These are phyloP conservation scores for Sphaerophoria taeniata DNA, from an alignment of 2,888 invertebrate genomes.

Conservation along the genomic window DNA sequence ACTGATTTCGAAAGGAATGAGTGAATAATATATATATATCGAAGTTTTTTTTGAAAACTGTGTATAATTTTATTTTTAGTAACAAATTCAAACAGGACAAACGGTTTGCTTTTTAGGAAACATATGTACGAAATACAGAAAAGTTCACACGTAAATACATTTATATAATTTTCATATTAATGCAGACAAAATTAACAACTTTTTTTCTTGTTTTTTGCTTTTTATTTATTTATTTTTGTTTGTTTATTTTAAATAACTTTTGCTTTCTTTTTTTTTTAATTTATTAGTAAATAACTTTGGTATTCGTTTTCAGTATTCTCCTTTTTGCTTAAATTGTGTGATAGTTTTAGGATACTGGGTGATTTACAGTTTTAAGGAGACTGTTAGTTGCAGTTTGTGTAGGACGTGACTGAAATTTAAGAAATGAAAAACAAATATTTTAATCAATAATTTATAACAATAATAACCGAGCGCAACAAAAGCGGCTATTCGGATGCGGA, in stretches of 20 bases:
- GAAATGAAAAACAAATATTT: not conserved
- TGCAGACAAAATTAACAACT: constrained; percentile 71
- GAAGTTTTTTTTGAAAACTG: constrained; percentile 58
- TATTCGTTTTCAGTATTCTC: constrained; percentile 70
- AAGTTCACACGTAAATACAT: constrained; percentile 74
- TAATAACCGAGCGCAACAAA: too few species aligned
- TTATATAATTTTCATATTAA: constrained; percentile 65
- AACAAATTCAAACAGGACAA: constrained; percentile 71
- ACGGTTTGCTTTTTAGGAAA: constrained; percentile 55
- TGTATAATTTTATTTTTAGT: constrained; percentile 54
- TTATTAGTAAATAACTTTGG: constrained; percentile 73
- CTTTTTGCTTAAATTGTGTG: constrained; percentile 33
- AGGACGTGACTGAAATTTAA: constrained; percentile 61
- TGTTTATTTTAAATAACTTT: constrained; percentile 38
- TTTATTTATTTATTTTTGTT: constrained; percentile 65
- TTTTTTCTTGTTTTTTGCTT: constrained; percentile 22
- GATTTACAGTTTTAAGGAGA: constrained; percentile 51
- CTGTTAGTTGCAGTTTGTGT: constrained; percentile 59
- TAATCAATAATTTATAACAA: not conserved
- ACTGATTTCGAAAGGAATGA: constrained; percentile 42
- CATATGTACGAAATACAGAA: constrained; percentile 69
- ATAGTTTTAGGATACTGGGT: constrained; percentile 47
- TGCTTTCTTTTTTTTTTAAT: constrained; percentile 42
- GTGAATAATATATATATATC: constrained; percentile 35
- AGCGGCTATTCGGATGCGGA: too few species aligned